Base-by-base conservation (phyloP, 2,797 vertebrate species). In the Gymnothorax javanicus region DNA sequence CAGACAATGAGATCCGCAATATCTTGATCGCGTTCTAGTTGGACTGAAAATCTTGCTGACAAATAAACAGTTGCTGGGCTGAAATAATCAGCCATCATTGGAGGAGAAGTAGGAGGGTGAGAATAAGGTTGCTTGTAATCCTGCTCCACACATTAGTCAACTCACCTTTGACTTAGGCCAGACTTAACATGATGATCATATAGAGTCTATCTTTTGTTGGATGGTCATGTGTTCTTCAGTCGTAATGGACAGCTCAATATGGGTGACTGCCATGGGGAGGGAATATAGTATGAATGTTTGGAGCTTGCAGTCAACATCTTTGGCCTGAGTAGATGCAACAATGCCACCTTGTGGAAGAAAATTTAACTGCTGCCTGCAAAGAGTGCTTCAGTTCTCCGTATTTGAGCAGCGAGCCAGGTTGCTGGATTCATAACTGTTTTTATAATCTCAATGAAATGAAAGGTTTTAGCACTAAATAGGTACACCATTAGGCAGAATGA, bases 331-430 rank as follows among this genome's bases (percentile, higher is more conserved):
- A 85, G 59, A 87, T 87, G 84, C 86, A 87, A 62, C 83, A 89
- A 87, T 86, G 85, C 88, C 89, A 87, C 88, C 88, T 88, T 90
- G 87, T 88, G 87, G 87, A 12, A 60, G n/a, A n/a, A 54, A 83
- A 54, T 52, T 50, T 54, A 64, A 17, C 9, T 0, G 33, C 43
- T 43, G 33, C 50, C 12, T 1, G 17, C 13, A 77, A 75, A 13
- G 43, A 50, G 43, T 15, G 50, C 27, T 77, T 77, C 23, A 17
- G 23, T 56, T 81, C 77, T 56, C 50, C 20, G 20, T 54, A 86
- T 82, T 56, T 82, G 59, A 67, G 11, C 6, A 67, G 77, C 62
- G 23, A 15, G 15, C 59, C 64, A 50, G 43, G 13, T 86, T 43
- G 12, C 85, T 60, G 33, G 71, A 67, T 60, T 25, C 50, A n/a